These are phyloP conservation scores for Nasonovia ribisnigri DNA, from an alignment of 2,888 invertebrate species.

Conservation along the genomic window DNA sequence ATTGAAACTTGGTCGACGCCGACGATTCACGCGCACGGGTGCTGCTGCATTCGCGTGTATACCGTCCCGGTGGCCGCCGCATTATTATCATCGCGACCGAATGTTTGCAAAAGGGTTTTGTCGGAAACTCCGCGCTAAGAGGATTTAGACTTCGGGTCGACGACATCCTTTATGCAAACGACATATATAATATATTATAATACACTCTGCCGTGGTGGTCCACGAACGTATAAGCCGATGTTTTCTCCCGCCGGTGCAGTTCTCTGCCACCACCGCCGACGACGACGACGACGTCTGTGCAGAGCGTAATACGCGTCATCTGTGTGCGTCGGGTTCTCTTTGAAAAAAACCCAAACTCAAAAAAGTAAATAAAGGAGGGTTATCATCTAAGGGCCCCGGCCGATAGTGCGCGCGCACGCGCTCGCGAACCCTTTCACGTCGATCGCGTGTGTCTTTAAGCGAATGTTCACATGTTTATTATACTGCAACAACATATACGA, in stretches of 20 bases:
- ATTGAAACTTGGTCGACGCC: conserved; percentile 21
- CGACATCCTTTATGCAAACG: conserved; percentile 61
- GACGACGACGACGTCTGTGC: background rate
- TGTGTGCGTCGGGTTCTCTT: background rate
- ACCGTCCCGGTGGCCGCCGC: background rate
- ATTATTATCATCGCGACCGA: conserved; percentile 46
- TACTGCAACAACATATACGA: conserved; percentile 36
- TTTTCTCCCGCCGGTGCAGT: background rate
- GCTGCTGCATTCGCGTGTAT: background rate
- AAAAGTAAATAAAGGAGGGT: background rate
- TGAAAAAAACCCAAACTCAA: background rate
- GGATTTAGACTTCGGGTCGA: conserved; percentile 43
- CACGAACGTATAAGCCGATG: background rate
- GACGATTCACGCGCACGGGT: background rate
- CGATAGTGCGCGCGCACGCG: background rate
- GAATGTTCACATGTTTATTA: conserved; percentile 39
- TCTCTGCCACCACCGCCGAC: background rate
- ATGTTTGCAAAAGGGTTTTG: conserved; percentile 63
- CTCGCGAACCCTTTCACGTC: conserved; percentile 12
- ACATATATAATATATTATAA: conserved; percentile 14
- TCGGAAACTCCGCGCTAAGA: conserved; percentile 53
- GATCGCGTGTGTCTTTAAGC: background rate
- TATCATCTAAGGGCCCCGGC: too few species aligned
- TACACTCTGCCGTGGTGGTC: background rate
- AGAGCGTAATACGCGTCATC: background rate